Base-by-base conservation (phyloP, 2,888 invertebrate genomes). In the Diarsia dahlii region DNA sequence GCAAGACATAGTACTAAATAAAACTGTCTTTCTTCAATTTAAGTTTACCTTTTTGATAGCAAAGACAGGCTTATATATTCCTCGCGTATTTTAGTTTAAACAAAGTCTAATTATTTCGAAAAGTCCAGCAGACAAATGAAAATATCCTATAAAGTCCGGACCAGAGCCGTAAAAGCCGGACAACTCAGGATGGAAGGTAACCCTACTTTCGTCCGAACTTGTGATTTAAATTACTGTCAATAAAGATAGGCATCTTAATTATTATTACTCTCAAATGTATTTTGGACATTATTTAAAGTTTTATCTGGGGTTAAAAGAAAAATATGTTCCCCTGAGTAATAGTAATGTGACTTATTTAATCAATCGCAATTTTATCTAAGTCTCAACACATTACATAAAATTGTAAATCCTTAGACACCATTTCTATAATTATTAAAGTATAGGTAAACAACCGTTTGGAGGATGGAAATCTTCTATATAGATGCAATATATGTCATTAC, bases 261-360 rank as follows among this genome's bases (percentile, higher is more conserved):
- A 62, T 76, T 82, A 80, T 82, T 80, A 56, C 48, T 63, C 18
- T 73, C 66, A 77, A 82, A 74, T 83, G 72, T 72, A 72, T 66
- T 69, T 73, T 34, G 18, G 60, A 58, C 50, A 73, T 66, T 67
- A 70, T 58, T 77, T 66, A 23, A 28, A 45, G 58, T 34, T 64
- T 50, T 65, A 71, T 71, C 52, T 65, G 2, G 2, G 34, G 13
- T 48, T 5, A 9, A 28, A n/a, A 39, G 34, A 56, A 54, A 56
- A 58, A 15, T 34, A 12, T 66, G n/a, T 48, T 12, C 3, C 13
- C 20, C 6, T 69, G 20, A 39, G 18, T 54, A 62, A 78, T 2
- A 23, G 48, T 76, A 48, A 71, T 48, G 13, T 6, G n/a, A 13
- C 12, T 18, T 50, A 62, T 52, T 74, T 20, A 23, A 60, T 23